These are phyloP conservation scores for Orientallactaga bullata DNA, from an alignment of 2,113 vertebrate genomes.

Conservation along the genomic window DNA sequence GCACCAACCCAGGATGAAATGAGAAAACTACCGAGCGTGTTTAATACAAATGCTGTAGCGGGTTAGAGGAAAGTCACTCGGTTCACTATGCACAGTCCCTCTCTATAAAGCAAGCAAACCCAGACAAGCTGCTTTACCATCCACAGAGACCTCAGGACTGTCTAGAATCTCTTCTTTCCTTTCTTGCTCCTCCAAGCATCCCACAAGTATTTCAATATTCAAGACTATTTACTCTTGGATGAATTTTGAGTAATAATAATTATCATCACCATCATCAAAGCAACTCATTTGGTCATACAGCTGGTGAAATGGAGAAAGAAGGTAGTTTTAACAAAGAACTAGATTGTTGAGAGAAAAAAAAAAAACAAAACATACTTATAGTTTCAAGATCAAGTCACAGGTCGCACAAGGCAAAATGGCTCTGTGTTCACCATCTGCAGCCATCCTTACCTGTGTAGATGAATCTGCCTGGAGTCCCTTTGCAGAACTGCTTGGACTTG, in stretches of 20 bases:
- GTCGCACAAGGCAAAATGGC: not conserved
- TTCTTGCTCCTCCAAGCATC: not conserved
- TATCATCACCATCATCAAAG: not conserved
- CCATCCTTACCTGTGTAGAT: constrained; percentile 97
- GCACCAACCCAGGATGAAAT: constrained; percentile 27
- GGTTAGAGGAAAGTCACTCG: not conserved
- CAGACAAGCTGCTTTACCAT: not conserved
- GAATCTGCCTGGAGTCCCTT: constrained; percentile 99
- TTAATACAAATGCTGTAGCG: not conserved
- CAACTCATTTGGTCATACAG: not conserved
- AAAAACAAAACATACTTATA: not conserved
- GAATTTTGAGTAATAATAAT: not conserved
- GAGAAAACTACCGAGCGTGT: not conserved
- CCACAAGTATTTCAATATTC: not conserved
- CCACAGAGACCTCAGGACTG: not conserved
- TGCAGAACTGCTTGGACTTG: constrained; percentile 99
- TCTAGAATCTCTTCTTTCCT: not conserved
- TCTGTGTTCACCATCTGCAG: not conserved
- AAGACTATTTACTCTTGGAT: not conserved
- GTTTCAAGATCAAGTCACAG: not conserved
- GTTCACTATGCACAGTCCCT: not conserved
- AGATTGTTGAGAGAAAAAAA: not conserved
- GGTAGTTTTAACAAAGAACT: not conserved
- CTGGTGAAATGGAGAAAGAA: constrained; percentile 11
- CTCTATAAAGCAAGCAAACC: not conserved